Percentiles rank a stretch among this genome's conserved stretches.
Evolutionary conservation across 2,888 invertebrate genomes (phyloP).

Genomic region (Parapristionchus giblindavisi): DNA sequence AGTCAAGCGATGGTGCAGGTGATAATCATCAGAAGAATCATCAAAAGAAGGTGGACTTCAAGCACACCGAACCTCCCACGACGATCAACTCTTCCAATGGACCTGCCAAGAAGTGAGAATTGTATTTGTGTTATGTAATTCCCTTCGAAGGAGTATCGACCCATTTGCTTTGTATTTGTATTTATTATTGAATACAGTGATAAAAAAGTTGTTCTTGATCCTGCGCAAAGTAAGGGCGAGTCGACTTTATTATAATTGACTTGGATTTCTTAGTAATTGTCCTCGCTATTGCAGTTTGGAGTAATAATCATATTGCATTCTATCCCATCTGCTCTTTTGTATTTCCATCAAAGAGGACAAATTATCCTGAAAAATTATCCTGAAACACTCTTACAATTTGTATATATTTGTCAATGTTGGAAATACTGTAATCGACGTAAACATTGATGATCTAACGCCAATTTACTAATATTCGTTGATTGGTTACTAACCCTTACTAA

Average conservation of each 20-base stretch:
- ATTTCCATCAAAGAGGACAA: no score
- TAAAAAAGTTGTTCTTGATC: neutral
- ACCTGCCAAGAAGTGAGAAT: neutral
- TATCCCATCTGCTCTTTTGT: no score
- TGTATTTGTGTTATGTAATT: neutral
- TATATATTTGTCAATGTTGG: no score
- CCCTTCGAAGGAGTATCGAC: neutral
- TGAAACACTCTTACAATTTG: no score
- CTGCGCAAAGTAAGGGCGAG: neutral
- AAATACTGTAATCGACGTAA: no score
- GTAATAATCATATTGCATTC: no score
- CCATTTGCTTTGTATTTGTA: no score
- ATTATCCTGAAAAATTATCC: no score
- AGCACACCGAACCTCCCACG: neutral
- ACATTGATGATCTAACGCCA: no score
- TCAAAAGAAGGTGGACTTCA: conserved; percentile 15
- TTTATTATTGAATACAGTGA: neutral
- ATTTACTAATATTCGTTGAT: neutral
- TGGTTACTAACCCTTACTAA: no score
- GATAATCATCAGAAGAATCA: neutral
- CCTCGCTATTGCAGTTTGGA: no score
- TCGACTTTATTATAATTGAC: neutral
- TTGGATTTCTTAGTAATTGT: neutral
- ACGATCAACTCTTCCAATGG: neutral
- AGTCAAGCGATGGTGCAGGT: no score